A percentile compares a stretch with the other conserved stretches of the same genome.
Evolutionary conservation across 2,888 invertebrate genomes (phyloP).

Genomic region (Nymphalis polychloros): DNA sequence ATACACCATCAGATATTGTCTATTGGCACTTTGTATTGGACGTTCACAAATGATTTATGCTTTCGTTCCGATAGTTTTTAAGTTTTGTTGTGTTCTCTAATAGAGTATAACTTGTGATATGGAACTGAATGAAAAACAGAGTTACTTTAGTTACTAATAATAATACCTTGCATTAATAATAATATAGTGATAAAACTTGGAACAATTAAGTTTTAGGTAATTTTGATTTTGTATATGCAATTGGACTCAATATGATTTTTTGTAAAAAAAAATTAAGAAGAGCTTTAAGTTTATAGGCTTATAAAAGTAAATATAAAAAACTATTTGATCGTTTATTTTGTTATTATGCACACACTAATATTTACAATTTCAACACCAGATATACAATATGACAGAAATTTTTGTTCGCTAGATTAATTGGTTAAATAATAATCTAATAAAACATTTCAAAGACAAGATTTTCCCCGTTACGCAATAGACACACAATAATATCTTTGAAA

Average conservation of each 20-base stretch:
- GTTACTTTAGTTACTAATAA: not conserved
- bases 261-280: no score
- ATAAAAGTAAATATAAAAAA: no score
- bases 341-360: no score
- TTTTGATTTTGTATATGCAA: no score
- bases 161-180: no score
- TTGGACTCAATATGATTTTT: no score
- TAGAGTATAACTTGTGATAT: slow-evolving; percentile 28
- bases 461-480: slow-evolving; percentile 19
- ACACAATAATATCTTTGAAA: slow-evolving; percentile 5
- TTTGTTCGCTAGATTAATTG: not conserved
- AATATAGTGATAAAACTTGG: no score
- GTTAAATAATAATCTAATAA: slow-evolving; percentile 4
- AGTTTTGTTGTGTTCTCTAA: slow-evolving; percentile 45
- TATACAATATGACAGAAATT: no score
- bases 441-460: not conserved
- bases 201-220: no score
- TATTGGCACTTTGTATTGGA: slow-evolving; percentile 58
- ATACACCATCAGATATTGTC: slow-evolving; percentile 57
- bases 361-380: no score
- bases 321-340: no score
- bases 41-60: slow-evolving; percentile 67
- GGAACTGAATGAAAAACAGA: slow-evolving; percentile 19
- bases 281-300: no score
- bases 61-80: slow-evolving; percentile 55